Conservation (phyloP, 2,797 vertebrate genomes). For the Esox masquinongy region DNA sequence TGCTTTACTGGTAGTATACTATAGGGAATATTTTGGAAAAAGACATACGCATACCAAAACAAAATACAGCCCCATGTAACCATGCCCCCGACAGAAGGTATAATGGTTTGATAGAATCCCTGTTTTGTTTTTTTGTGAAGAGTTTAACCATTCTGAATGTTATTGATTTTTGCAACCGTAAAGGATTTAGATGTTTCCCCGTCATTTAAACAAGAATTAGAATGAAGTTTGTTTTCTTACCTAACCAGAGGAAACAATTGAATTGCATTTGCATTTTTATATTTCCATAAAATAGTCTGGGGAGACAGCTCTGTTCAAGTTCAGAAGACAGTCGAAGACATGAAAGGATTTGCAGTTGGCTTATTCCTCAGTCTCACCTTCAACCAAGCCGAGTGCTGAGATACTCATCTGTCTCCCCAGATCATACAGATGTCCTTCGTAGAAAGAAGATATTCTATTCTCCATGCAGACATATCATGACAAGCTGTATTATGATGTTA, state of each 20-base stretch:
- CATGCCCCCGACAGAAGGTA: not conserved
- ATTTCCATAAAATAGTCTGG: conserved; percentile 14
- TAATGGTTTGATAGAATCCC: not conserved
- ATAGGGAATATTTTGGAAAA: not conserved
- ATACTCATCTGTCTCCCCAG: conserved; percentile 19
- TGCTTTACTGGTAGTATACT: not conserved
- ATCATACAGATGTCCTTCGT: conserved; percentile 23
- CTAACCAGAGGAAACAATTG: conserved; percentile 3
- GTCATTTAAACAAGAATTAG: not conserved
- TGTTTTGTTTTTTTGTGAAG: not conserved
- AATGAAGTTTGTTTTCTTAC: conserved; percentile 6
- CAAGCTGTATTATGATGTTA: not conserved
- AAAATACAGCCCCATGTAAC: not conserved
- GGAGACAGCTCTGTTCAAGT: conserved; percentile 6
- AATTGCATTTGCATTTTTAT: conserved; percentile 24
- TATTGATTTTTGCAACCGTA: not conserved
- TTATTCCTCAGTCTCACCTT: conserved; percentile 32
- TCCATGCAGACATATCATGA: not conserved
- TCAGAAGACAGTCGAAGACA: conserved; percentile 25
- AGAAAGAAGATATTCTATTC: not conserved
- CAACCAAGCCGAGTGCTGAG: conserved; percentile 4
- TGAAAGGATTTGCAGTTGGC: conserved; percentile 12
- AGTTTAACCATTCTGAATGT: not conserved
- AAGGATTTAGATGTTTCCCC: not conserved
- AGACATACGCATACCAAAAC: not conserved